phyloP scores from a whole-genome alignment of 2,888 invertebrate genomes.

The Nysson spinosus region DNA sequence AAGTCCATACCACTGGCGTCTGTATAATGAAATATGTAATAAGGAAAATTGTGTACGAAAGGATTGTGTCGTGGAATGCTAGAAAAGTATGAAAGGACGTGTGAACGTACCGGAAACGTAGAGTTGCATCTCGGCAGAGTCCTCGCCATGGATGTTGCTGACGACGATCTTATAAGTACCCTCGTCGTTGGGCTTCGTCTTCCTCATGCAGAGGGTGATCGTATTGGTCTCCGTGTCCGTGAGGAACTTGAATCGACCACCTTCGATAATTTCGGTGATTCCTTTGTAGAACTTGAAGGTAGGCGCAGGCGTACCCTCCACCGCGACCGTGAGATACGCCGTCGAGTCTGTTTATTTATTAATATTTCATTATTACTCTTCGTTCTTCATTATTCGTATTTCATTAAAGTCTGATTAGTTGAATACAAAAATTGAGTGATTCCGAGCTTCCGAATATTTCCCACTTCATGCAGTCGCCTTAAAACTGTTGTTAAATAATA shows the following conservation, averaged over 20 bases:
- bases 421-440: no score
- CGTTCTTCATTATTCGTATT: no score
- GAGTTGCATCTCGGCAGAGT: conserved; percentile 96
- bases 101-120: conserved; percentile 91
- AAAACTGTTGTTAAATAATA: no score
- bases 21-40: conserved; percentile 64
- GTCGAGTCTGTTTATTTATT: conserved; percentile 89
- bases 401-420: no score
- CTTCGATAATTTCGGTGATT: conserved; percentile 94
- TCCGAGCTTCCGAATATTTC: no score
- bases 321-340: conserved; percentile 94
- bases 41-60: not conserved
- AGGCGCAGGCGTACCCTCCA: conserved; percentile 96
- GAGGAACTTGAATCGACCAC: conserved; percentile 95
- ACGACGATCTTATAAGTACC: conserved; percentile 96
- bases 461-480: no score
- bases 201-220: conserved; percentile 95
- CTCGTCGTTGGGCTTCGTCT: conserved; percentile 98
- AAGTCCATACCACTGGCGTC: conserved; percentile 99
- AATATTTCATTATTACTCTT: no score
- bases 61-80: not conserved
- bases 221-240: conserved; percentile 96
- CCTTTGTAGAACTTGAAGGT: conserved; percentile 98
- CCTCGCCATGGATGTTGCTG: conserved; percentile 96
- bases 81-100: not conserved